A percentile compares a stretch with the other conserved stretches of the same genome.
phyloP scores from a whole-genome alignment of 2,113 vertebrate species.

The Anseranas semipalmata region DNA sequence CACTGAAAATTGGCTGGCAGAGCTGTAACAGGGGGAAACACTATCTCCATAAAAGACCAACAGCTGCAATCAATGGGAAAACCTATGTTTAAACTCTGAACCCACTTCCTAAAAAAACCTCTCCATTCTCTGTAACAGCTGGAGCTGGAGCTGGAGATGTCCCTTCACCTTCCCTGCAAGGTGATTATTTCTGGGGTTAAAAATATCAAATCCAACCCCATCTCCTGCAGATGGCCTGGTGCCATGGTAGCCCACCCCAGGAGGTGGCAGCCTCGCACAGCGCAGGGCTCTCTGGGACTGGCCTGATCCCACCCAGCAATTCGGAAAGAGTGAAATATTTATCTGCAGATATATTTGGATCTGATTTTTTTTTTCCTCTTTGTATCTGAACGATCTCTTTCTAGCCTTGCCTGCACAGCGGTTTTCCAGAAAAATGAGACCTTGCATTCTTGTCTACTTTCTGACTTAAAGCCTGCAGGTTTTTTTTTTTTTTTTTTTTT shows the following conservation, averaged over 20 bases:
- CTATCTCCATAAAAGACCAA: accelerated
- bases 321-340: neutral
- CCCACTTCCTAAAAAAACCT: neutral
- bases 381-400: slow-evolving; percentile 17
- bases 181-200: neutral
- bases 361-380: neutral
- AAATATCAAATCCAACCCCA: neutral
- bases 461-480: neutral
- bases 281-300: neutral
- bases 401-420: neutral
- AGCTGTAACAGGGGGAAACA: accelerated
- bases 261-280: slow-evolving; percentile 59
- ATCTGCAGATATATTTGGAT: slow-evolving; percentile 38
- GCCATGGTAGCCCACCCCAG: neutral
- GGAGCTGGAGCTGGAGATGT: neutral
- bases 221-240: neutral
- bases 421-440: slow-evolving; percentile 31
- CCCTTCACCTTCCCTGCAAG: accelerated
- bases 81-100: accelerated
- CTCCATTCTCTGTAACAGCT: neutral
- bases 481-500: neutral
- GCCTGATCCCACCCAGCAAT: neutral
- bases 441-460: neutral
- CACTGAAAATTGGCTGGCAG: neutral
- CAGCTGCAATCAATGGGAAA: neutral